A percentile compares a stretch with the other conserved stretches of the same genome.
phyloP scores from a whole-genome alignment of 2,888 invertebrate genomes.

The Limnephilus rhombicus region DNA sequence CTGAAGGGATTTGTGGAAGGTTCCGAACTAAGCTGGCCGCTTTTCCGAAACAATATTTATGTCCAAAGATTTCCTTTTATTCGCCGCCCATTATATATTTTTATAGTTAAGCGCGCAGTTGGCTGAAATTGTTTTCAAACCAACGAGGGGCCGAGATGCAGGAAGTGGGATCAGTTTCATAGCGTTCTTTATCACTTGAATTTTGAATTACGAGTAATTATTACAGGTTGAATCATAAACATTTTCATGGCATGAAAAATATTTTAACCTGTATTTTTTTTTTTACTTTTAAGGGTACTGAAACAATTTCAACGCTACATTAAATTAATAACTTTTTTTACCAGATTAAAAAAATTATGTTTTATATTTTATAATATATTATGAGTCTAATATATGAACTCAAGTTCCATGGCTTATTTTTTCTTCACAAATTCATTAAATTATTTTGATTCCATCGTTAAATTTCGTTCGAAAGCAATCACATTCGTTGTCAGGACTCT shows the following conservation, averaged over 20 bases:
- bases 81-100: constrained; percentile 53
- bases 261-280: background rate
- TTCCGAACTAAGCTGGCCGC: constrained; percentile 36
- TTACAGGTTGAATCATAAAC: background rate
- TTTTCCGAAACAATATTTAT: constrained; percentile 60
- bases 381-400: background rate
- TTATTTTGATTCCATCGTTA: background rate
- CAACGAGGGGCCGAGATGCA: constrained; percentile 21
- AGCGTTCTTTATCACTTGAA: background rate
- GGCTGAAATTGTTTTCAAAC: constrained; percentile 44
- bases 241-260: background rate
- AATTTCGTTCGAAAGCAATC: constrained; percentile 17
- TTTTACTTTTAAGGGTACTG: background rate
- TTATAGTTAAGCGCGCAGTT: constrained; percentile 51
- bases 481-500: constrained; percentile 40
- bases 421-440: background rate
- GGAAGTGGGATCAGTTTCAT: background rate
- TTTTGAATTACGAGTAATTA: background rate
- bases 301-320: background rate
- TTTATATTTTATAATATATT: background rate
- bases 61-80: constrained; percentile 60
- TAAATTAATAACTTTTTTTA: no score
- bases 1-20: constrained; percentile 55
- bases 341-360: no score
- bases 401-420: constrained; percentile 11